phyloP scores from a whole-genome alignment of 2,888 invertebrate species.

The Cryptocephalus primarius region DNA sequence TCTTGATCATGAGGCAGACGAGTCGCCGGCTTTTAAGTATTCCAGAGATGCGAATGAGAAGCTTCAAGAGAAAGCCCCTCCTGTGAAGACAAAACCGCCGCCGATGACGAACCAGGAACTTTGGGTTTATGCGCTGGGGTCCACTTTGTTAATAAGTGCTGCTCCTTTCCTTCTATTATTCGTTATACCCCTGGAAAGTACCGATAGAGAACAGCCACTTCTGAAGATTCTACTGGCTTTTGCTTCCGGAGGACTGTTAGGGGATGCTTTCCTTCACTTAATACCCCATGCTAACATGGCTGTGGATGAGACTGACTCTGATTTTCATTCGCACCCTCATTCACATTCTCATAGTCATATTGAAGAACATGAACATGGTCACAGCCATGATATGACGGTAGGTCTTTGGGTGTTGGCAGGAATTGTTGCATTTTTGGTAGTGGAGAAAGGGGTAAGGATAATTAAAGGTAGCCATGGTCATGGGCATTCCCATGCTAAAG shows the following conservation, averaged over 20 bases:
- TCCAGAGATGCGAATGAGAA: constrained; percentile 51
- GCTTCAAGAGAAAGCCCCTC: constrained; percentile 7
- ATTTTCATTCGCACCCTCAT: constrained; percentile 34
- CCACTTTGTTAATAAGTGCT: constrained; percentile 88
- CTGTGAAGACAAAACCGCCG: constrained; percentile 6
- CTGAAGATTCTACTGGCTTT: constrained; percentile 86
- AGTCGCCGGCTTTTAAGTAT: constrained; percentile 73
- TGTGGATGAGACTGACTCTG: constrained; percentile 30
- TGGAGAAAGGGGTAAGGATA: constrained; percentile 86
- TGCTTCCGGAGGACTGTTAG: constrained; percentile 90
- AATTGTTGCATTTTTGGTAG: constrained; percentile 81
- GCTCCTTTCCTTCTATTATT: constrained; percentile 90
- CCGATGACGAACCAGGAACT: constrained; percentile 29
- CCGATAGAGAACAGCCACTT: constrained; percentile 70
- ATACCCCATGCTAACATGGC: constrained; percentile 88
- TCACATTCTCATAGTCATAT: constrained; percentile 32
- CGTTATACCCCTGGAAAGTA: constrained; percentile 84
- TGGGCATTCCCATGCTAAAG: constrained; percentile 42
- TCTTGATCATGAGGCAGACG: constrained; percentile 23
- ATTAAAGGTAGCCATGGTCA: constrained; percentile 75
- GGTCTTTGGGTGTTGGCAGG: constrained; percentile 93
- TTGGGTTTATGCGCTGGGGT: constrained; percentile 76
- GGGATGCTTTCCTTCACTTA: constrained; percentile 96
- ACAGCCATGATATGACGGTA: constrained; percentile 74
- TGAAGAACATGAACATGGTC: constrained; percentile 42